These are phyloP conservation scores for Astreopora myriophthalma DNA, from an alignment of 64 coral and sea anemone species.

Conservation along the genomic window DNA sequence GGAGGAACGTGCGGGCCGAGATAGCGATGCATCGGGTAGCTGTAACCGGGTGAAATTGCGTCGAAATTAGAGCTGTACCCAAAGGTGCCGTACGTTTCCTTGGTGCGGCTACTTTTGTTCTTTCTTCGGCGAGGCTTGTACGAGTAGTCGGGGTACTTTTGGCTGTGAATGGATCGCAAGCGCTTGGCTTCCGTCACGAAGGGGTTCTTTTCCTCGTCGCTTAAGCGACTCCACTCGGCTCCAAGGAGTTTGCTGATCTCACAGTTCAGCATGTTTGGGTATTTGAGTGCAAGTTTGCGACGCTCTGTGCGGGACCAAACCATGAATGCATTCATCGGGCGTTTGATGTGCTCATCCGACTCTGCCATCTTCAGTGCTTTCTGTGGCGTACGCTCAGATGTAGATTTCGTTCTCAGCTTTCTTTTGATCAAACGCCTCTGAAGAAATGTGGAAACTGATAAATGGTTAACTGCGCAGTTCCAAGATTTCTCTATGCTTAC, in stretches of 20 bases:
- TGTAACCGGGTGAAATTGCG: constrained; percentile 47
- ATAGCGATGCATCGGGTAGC: constrained; percentile 87
- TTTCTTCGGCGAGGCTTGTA: constrained; percentile 89
- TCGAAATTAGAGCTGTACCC: constrained; percentile 64
- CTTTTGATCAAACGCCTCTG: neutral
- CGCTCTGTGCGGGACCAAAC: constrained; percentile 93
- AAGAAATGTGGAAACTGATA: neutral
- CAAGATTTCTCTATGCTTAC: neutral
- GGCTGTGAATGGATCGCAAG: constrained; percentile 85
- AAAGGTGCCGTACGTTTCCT: constrained; percentile 81
- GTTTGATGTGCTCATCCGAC: constrained; percentile 82
- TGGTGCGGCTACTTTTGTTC: constrained; percentile 58
- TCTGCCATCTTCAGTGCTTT: constrained; percentile 45
- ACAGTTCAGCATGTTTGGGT: constrained; percentile 96
- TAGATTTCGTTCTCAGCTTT: neutral
- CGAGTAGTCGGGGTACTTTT: constrained; percentile 93
- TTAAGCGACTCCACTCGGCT: constrained; percentile 90
- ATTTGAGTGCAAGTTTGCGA: constrained; percentile 90
- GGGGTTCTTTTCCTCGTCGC: constrained; percentile 87
- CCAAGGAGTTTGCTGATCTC: constrained; percentile 95
- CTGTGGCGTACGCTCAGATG: too few species aligned
- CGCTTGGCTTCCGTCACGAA: constrained; percentile 88
- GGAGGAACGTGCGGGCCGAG: constrained; percentile 78
- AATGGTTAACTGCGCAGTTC: neutral
- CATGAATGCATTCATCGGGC: constrained; percentile 97